A percentile compares a stretch with the other conserved stretches of the same genome.
Conservation (phyloP, 2,888 invertebrate species). For the Eulithis prunata region DNA sequence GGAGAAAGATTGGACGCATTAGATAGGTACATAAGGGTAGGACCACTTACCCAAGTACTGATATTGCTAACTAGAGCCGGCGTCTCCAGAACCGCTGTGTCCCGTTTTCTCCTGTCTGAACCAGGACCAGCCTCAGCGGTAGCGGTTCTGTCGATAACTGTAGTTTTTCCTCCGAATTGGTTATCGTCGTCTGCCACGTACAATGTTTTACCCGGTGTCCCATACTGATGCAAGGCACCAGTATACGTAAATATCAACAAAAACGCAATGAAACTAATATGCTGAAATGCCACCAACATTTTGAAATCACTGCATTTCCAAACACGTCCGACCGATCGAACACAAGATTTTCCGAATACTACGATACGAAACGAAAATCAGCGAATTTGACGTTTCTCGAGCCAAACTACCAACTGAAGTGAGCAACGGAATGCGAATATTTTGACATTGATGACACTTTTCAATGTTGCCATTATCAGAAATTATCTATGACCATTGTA, state of each 20-base stretch:
- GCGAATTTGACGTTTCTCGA: neutral
- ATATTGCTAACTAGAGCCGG: conserved; percentile 64
- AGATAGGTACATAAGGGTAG: conserved; percentile 40
- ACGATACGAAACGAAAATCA: neutral
- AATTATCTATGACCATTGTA: neutral
- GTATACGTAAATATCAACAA: conserved; percentile 63
- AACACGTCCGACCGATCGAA: conserved; percentile 58
- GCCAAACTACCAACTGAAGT: conserved; percentile 11
- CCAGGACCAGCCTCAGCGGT: conserved; percentile 46
- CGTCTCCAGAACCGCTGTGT: conserved; percentile 62
- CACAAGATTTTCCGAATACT: conserved; percentile 49
- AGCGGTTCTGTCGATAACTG: conserved; percentile 63
- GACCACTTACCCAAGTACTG: conserved; percentile 76
- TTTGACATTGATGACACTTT: conserved; percentile 1
- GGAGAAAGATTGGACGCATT: conserved; percentile 30
- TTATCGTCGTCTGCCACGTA: conserved; percentile 67
- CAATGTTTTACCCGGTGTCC: conserved; percentile 58
- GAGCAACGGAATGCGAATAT: conserved; percentile 5
- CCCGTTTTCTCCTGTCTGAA: conserved; percentile 70
- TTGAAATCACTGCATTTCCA: conserved; percentile 76
- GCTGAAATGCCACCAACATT: conserved; percentile 73
- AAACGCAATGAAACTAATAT: conserved; percentile 60
- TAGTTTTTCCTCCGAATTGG: conserved; percentile 53
- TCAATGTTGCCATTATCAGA: conserved; percentile 8
- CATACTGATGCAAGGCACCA: conserved; percentile 61